Evolutionary conservation across 2,113 vertebrate genomes (phyloP).

Genomic region (Tinamus guttatus): DNA sequence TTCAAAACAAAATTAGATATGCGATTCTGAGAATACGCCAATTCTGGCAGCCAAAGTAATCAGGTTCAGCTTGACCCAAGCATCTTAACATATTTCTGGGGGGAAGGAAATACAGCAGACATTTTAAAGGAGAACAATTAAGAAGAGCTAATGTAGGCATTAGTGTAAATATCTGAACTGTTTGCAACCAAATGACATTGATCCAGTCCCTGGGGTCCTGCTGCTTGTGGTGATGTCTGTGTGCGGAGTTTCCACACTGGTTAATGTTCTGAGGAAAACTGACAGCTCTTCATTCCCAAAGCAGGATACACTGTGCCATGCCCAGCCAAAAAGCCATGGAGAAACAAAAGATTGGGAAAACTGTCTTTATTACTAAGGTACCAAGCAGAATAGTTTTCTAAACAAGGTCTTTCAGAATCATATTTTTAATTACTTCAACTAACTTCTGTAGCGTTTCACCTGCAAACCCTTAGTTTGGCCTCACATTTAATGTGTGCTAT

Average conservation of each 20-base stretch:
- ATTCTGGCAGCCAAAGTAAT: background rate
- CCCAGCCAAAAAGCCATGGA: background rate
- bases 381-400: background rate
- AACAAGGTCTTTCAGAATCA: background rate
- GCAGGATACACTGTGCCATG: background rate
- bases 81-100: background rate
- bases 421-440: background rate
- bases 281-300: background rate
- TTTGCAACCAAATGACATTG: background rate
- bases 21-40: background rate
- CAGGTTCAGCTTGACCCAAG: background rate
- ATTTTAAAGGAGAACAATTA: constrained; percentile 6
- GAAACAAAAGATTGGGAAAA: background rate
- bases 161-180: constrained; percentile 13
- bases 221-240: background rate
- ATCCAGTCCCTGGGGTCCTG: background rate
- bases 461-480: background rate
- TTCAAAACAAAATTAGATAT: background rate
- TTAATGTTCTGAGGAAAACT: background rate
- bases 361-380: background rate
- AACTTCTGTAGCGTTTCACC: background rate
- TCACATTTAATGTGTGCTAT: background rate
- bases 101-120: background rate
- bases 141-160: background rate
- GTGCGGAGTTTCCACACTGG: background rate